Base-by-base conservation (phyloP, 2,113 vertebrate genomes). In the Aphyosemion australe region DNA sequence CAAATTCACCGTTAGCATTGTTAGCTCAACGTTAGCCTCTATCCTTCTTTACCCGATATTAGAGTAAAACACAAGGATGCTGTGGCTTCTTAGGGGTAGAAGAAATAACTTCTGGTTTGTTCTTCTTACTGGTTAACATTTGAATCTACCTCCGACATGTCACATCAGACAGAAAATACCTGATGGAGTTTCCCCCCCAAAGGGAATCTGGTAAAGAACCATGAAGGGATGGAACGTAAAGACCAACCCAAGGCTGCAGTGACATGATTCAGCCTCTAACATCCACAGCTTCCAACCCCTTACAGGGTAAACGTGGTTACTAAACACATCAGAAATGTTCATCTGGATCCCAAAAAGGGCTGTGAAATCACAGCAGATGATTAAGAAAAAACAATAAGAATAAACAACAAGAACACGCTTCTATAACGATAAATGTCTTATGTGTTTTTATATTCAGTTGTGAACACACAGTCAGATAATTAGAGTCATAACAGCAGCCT, bases 261-360 rank as follows among this genome's bases (percentile, higher is more conserved):
- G 58, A 70, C 61, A 55, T 18, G 41, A 14, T 74, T 79, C 54
- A 51, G 61, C 37, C 4, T 48, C 6, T 58, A 31, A 26, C 26
- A 26, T 26, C 26, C 19, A 11, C 34, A 26, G 12, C 62, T 5
- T 50, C 34, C 21, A 55, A 39, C 18, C 26, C 15, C 16, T 19
- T 13, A 15, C 2, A 26, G 48, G 55, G 42, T 13, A 39, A 51
- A 50, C 0, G 48, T 42, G 64, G 55, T 37, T 49, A 51, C 61
- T 66, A 58, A 69, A 78, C 31, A 67, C 70, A 64, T 39, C 46
- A 15, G 11, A 75, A 46, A 75, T 75, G 16, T 34, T 5, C 60
- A 75, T 82, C 70, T 48, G 0, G 3, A n/a, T 9, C 8, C 13
- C 12, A 12, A 18, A 11, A n/a, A 19, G 53, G 32, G 32, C 32